Base-by-base conservation (phyloP, 2,797 vertebrate species). In the Megaceryle alcyon region DNA sequence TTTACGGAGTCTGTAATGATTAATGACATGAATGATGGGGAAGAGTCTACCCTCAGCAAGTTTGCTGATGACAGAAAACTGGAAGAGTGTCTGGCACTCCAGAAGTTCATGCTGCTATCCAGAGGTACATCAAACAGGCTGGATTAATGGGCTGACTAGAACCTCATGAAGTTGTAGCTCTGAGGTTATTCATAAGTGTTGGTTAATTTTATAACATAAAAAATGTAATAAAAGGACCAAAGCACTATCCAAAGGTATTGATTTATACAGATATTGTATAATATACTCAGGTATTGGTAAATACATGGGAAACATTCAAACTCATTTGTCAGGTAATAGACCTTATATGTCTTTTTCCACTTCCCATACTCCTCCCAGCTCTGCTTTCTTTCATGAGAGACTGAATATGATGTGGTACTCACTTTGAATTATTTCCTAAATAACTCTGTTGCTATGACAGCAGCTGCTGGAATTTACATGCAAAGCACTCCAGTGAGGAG, bases 371-470 rank as follows among this genome's bases (percentile, higher is more conserved):
- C 37, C 79, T 95, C 86, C 85, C 85, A 96, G 60, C 59, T 88
- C 79, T 94, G 70, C 56, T 60, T 94, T 95, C 71, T 88, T 96
- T 93, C 66, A 76, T 76, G 77, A 92, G 82, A 92, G 76, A 75
- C 54, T 96, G 85, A 79, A 37, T 97, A 68, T 92, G 51, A 94
- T 93, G 91, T 82, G 72, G 68, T 97, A 94, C 48, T 96, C 78
- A 57, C 91, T 97, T 97, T 90, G 96, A 96, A 96, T 97, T 94
- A 96, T 97, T 98, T 98, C 96, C 63, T 94, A 98, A 98, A 97
- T 97, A 97, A 97, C 94, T 93, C n/a, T 61, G 98, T 98, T 98
- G 94, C 97, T 97, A 98, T 98, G 94, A 97, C 89, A 98, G 91
- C 97, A 66, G 96, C 96, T 97, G 92, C 94, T 97, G 92, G 92